Base-by-base conservation (phyloP, 2,113 vertebrate species). In the Cairina moschata region DNA sequence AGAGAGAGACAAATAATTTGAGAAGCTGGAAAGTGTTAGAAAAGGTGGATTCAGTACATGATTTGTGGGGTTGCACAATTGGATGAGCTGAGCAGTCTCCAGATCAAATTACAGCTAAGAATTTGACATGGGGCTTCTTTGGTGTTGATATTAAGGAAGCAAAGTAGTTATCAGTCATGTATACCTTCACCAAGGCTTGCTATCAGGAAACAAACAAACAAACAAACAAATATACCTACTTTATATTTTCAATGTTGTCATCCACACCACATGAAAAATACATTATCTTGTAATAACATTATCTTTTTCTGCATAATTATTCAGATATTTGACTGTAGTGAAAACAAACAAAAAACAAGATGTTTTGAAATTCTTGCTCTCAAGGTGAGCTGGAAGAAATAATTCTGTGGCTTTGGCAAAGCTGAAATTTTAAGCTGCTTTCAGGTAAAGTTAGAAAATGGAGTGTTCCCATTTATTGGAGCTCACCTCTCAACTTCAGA, bases 401-500 rank as follows among this genome's bases (percentile, higher is more conserved):
- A 77, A 21, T 8, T 36, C 23, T 69, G 32, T 59, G 56, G 32
- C 79, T 84, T 75, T 95, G 46, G 48, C 63, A 58, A 76, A 82
- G 28, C 32, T 82, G 77, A 87, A 96, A 94, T 62, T 29, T 67
- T 93, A 88, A 80, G 36, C 71, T 78, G 46, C 85, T 85, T 13
- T 75, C 22, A 2, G 65, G n/a, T 54, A 29, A 54, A 95, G 78
- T 69, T 77, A 88, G 82, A 86, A 95, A 95, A 92, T 31, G 13
- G 50, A 88, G 76, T 66, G n/a, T 79, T 97, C 44, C 46, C 86
- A 42, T 90, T 89, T 84, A 89, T 74, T 59, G 10, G 44, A 85
- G 34, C 66, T 96, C 87, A 86, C 71, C 65, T 91, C 81, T 93
- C 65, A 92, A 28, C 72, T 96, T 91, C 87, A 86, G 81, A 90